Base-by-base conservation (phyloP, 2,113 vertebrate genomes). In the Silurus asotus region DNA sequence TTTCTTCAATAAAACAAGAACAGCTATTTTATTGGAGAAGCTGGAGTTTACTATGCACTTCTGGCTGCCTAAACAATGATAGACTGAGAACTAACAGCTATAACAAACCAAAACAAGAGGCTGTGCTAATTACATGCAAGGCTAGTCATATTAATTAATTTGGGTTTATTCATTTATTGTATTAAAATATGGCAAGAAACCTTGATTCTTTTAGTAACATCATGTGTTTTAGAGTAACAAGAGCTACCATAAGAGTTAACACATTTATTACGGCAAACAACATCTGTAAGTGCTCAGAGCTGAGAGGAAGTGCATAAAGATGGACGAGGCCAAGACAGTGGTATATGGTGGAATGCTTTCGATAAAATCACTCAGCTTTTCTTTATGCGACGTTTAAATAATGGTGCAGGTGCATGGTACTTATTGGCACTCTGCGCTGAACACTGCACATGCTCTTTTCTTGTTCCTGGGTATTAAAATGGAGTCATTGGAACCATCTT, bases 261-360 rank as follows among this genome's bases (percentile, higher is more conserved):
- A 23, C 76, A 25, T 69, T 76, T 15, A 81, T 75, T 17, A 3
- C 9, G 9, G n/a, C 51, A 62, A 77, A 86, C 20, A 62, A 76
- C 74, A 87, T 88, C 83, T 89, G 88, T 77, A 86, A 87, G 58
- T 82, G 56, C 45, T 87, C 81, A 78, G 64, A 80, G n/a, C 53
- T 19, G 8, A 11, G 23, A 83, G 37, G 61, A 55, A 64, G 78
- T 67, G 59, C 53, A 23, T 65, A 23, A n/a, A 45, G 51, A 81
- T 67, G 75, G 69, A 56, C 49, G 0, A 81, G 58, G 82, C 75
- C 81, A 59, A 53, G 49, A 84, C 55, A 64, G 56, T 75, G 65
- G 67, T 81, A 28, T 48, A 56, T 64, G 51, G 59, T 69, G 87
- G 62, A 88, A 84, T 86, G 82, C 55, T 84, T 81, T 86, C 82